Evolutionary conservation across 92 coral and sea anemone genomes (phyloP), one percentile per base, ranked within the genome.

Genomic region (Epizoanthus ramosus): DNA sequence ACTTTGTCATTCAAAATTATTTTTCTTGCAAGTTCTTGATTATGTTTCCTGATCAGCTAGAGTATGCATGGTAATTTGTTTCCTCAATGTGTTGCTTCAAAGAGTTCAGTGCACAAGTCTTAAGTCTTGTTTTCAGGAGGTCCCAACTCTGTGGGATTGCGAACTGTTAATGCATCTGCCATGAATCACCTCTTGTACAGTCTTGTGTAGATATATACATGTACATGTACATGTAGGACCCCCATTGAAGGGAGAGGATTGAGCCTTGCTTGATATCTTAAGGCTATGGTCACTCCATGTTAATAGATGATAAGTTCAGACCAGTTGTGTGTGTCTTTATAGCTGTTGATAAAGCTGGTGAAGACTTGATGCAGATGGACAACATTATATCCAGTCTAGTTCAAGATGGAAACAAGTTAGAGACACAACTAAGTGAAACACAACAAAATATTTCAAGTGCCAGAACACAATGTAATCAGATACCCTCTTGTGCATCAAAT

Each of bases 281-380:
- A 28, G 31, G 31, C 31, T 8, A 63, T 16, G 28, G 22, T 2
- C 31, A 3, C 14, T 22, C 8, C 47, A 16, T 21, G 17, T 66
- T 28, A n/a, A n/a, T 64, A 64, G 4, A 7, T 64, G 23, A 64
- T 25, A 25, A 31, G 24, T 14, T 19, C 14, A 50, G 8, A 50
- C 14, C 54, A 50, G 6, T 77, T 61, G 18, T 75, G 8, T 25
- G 19, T 77, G 47, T 61, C 15, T n/a, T 28, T 17, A 43, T 21
- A 77, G 82, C 70, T 77, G 41, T 77, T 39, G 71, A 60, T 39
- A 77, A 22, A 61, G 82, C 82, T 18, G 68, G 71, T 18, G 1
- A 61, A 15, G 57, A 22, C 82, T 61, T 77, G 43, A 43, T 10
- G 15, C 39, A 60, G 17, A 77, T 77, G 8, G 71, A 77, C 9